These are phyloP conservation scores for Biston stratarius DNA, from an alignment of 2,888 invertebrate species.

Conservation along the genomic window DNA sequence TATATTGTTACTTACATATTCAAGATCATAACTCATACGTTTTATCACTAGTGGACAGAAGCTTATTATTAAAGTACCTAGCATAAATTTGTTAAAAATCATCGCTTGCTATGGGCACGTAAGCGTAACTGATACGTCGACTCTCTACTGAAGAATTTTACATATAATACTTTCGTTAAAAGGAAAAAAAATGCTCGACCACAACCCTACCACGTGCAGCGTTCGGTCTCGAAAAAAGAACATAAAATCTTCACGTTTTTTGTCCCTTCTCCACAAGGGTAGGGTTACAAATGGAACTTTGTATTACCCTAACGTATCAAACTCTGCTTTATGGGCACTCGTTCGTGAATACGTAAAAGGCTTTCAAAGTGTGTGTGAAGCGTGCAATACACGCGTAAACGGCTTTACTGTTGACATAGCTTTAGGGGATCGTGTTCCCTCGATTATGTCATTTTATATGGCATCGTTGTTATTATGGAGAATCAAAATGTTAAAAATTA, in stretches of 20 bases:
- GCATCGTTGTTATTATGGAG: conserved; percentile 28
- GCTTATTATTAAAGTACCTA: conserved; percentile 16
- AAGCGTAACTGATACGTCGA: conserved; percentile 65
- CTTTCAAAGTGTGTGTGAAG: conserved; percentile 57
- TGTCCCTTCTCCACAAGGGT: conserved; percentile 73
- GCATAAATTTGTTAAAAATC: conserved; percentile 11
- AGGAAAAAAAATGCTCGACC: conserved; percentile 69
- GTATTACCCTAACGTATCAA: conserved; percentile 64
- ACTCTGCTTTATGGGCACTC: conserved; percentile 38
- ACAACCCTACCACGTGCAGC: conserved; percentile 84
- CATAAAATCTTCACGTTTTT: conserved; percentile 73
- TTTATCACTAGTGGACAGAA: too few species aligned
- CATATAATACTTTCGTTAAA: conserved; percentile 79
- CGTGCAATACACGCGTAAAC: conserved; percentile 65
- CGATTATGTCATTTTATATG: conserved; percentile 47
- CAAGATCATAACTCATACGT: too few species aligned
- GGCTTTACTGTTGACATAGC: conserved; percentile 55
- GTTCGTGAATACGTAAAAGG: conserved; percentile 29
- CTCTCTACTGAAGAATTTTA: conserved; percentile 71
- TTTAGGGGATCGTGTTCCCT: conserved; percentile 48
- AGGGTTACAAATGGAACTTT: conserved; percentile 82
- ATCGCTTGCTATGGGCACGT: conserved; percentile 21
- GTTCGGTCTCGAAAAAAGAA: conserved; percentile 70
- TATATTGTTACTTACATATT: too few species aligned
- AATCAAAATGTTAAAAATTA: not conserved